phyloP scores from a whole-genome alignment of 2,797 vertebrate species.

The Malacoraja senta region DNA sequence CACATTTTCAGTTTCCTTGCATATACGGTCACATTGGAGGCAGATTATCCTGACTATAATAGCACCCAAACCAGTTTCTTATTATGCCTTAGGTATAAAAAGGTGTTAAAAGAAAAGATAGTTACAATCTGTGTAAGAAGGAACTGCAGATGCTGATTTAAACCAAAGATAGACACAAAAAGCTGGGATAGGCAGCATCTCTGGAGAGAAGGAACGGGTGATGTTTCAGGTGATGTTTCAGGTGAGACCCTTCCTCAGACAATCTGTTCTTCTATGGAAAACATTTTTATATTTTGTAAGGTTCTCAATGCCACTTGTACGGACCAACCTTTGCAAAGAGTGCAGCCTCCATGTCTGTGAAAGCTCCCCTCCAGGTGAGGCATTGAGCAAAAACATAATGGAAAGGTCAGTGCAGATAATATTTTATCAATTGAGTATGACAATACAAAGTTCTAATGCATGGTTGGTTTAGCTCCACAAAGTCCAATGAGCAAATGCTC shows the following conservation, averaged over 20 bases:
- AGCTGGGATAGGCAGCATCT: no score
- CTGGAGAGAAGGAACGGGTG: no score
- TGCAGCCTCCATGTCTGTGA: not conserved
- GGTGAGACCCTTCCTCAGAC: no score
- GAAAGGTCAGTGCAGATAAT: not conserved
- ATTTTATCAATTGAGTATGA: not conserved
- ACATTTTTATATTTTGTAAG: not conserved
- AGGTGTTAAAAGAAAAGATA: not conserved
- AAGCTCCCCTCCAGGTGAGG: not conserved
- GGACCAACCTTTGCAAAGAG: not conserved
- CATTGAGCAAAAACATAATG: not conserved
- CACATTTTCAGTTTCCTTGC: not conserved
- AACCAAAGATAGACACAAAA: no score
- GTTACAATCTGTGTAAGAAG: not conserved
- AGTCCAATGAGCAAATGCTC: not conserved
- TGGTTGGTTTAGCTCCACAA: not conserved
- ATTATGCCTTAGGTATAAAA: not conserved
- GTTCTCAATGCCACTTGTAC: not conserved
- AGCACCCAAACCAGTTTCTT: not conserved
- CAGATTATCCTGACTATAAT: not conserved
- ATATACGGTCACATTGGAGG: not conserved
- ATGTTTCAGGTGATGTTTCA: no score
- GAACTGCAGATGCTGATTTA: no score
- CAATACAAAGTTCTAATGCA: constrained; percentile 9
- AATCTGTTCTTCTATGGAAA: no score